phyloP scores from a whole-genome alignment of 1,140 invertebrate genomes.

The Aradophagus sp. region DNA sequence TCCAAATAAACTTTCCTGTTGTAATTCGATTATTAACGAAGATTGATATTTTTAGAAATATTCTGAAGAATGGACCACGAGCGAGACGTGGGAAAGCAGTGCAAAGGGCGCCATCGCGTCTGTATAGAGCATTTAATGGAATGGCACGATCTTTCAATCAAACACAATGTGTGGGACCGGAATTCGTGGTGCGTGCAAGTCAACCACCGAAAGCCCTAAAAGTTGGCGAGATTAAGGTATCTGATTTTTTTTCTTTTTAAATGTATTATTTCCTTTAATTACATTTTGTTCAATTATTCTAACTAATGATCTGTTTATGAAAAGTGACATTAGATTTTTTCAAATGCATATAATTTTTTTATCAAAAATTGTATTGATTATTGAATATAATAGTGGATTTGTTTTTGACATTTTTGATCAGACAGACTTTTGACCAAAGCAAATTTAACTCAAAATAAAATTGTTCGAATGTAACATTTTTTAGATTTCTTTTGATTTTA shows the following conservation, averaged over 20 bases:
- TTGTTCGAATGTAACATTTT: too few species aligned
- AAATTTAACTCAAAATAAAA: too few species aligned
- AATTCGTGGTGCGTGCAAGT: slow-evolving; percentile 82
- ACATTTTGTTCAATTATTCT: too few species aligned
- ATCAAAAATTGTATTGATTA: too few species aligned
- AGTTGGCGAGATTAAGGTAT: slow-evolving; percentile 75
- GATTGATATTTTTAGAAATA: slow-evolving; percentile 47
- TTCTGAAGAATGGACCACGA: slow-evolving; percentile 68
- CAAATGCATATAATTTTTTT: too few species aligned
- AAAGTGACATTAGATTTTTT: too few species aligned
- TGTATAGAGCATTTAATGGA: slow-evolving; percentile 78
- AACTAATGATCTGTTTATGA: too few species aligned
- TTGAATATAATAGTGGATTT: too few species aligned
- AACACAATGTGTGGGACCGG: slow-evolving; percentile 80
- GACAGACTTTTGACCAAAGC: too few species aligned
- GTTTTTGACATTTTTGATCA: too few species aligned
- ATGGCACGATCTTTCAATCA: slow-evolving; percentile 68
- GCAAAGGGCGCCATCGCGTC: slow-evolving; percentile 81
- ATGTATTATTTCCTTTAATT: neutral
- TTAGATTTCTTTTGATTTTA: too few species aligned
- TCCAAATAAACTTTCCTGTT: too few species aligned
- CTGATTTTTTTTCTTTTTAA: slow-evolving; percentile 5
- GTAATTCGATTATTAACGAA: neutral
- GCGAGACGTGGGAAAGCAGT: slow-evolving; percentile 78
- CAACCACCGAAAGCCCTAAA: slow-evolving; percentile 79